Conservation (phyloP, 2,888 invertebrate species). For the Parnassius orleans region DNA sequence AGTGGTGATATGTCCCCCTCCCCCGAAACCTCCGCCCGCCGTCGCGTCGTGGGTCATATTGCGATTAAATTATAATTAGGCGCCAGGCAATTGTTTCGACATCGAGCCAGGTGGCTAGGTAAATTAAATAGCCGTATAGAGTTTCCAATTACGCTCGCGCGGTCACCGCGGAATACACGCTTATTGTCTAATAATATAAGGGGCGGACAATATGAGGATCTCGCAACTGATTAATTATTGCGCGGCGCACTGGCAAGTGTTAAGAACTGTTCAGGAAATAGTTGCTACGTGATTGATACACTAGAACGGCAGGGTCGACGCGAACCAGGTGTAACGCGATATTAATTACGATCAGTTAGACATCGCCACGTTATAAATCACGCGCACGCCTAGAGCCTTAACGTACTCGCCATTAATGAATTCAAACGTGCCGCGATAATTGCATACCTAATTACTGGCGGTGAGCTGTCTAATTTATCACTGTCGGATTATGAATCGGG, state of each 20-base stretch:
- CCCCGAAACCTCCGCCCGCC: constrained; percentile 37
- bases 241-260: constrained; percentile 37
- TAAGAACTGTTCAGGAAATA: constrained; percentile 53
- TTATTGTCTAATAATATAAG: constrained; percentile 74
- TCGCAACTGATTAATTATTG: constrained; percentile 66
- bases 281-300: constrained; percentile 47
- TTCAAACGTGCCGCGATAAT: constrained; percentile 77
- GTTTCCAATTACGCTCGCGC: constrained; percentile 69
- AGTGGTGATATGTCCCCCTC: constrained; percentile 55
- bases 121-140: constrained; percentile 76
- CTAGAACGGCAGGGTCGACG: constrained; percentile 38
- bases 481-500: constrained; percentile 79
- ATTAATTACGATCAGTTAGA: constrained; percentile 71
- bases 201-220: constrained; percentile 56
- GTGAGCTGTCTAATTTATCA: constrained; percentile 74
- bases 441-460: constrained; percentile 76
- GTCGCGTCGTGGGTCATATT: constrained; percentile 52
- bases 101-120: constrained; percentile 78
- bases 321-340: constrained; percentile 59
- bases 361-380: constrained; percentile 69
- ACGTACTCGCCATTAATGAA: constrained; percentile 71
- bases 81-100: constrained; percentile 77
- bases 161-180: constrained; percentile 60
- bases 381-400: constrained; percentile 53
- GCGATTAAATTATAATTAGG: constrained; percentile 81